phyloP scores from a whole-genome alignment of 2,888 invertebrate species.

The Oegoconia quadripuncta region DNA sequence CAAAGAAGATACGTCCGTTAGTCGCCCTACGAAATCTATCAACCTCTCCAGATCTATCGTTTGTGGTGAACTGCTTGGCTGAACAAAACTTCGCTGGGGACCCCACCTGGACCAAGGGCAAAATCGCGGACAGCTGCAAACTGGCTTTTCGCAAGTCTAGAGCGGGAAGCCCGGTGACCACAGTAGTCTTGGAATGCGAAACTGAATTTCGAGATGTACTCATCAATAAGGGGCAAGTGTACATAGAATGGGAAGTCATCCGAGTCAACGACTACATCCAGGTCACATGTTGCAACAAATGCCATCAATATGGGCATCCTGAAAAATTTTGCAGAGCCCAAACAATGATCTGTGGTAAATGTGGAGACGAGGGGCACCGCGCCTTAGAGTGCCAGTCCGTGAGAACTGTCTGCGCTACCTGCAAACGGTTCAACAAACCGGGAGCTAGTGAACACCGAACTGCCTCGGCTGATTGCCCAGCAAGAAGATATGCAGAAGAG shows the following conservation, averaged over 20 bases:
- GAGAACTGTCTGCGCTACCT: constrained; percentile 12
- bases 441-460: constrained; percentile 3
- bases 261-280: constrained; percentile 3
- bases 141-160: not conserved
- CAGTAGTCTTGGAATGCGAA: not conserved
- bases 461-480: constrained; percentile 5
- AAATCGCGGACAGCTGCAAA: not conserved
- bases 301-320: constrained; percentile 18
- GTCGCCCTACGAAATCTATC: not conserved
- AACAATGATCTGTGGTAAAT: constrained; percentile 7
- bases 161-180: constrained; percentile 16
- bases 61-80: constrained; percentile 8
- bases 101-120: not conserved
- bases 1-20: constrained; percentile 1
- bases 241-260: not conserved
- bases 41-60: not conserved
- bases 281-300: constrained; percentile 14
- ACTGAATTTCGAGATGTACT: not conserved
- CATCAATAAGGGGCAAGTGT: not conserved
- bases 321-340: constrained; percentile 9
- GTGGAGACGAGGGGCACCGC: constrained; percentile 14
- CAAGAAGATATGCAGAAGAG: not conserved
- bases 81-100: constrained; percentile 8
- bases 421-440: constrained; percentile 4
- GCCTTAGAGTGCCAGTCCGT: not conserved